A percentile compares a stretch with the other conserved stretches of the same genome.
phyloP scores from a whole-genome alignment of 1,140 invertebrate species.

The Trachymyrmex cornetzi region DNA sequence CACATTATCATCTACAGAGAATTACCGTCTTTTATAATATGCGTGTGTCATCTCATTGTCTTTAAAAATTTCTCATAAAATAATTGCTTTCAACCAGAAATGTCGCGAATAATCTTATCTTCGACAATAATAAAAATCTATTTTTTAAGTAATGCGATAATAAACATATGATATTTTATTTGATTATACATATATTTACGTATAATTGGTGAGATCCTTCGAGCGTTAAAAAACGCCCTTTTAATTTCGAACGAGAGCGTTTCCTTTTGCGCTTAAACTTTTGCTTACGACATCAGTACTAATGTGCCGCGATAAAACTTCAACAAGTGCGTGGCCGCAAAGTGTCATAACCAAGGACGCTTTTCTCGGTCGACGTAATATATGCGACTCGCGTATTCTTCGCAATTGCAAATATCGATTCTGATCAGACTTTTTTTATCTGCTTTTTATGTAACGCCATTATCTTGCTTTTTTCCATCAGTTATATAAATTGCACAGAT shows the following conservation, averaged over 20 bases:
- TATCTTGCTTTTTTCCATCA: background rate
- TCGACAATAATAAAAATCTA: background rate
- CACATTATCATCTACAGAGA: background rate
- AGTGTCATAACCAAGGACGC: slow-evolving; percentile 46
- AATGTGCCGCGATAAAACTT: slow-evolving; percentile 30
- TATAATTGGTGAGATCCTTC: background rate
- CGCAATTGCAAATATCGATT: slow-evolving; percentile 5
- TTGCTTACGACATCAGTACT: slow-evolving; percentile 32
- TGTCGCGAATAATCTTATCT: background rate
- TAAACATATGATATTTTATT: background rate
- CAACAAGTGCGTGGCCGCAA: slow-evolving; percentile 45
- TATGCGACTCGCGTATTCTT: slow-evolving; percentile 30
- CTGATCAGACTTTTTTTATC: slow-evolving; percentile 16
- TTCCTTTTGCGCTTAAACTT: background rate
- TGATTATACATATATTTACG: background rate
- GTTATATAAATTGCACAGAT: slow-evolving; percentile 23
- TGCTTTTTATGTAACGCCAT: background rate
- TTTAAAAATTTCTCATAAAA: slow-evolving; percentile 4
- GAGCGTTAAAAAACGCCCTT: background rate
- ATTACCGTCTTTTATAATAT: background rate
- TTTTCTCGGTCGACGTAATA: slow-evolving; percentile 30
- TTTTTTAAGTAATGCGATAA: background rate
- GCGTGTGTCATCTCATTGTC: background rate
- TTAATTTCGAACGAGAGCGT: background rate
- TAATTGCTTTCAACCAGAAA: background rate